Evolutionary conservation across 2,888 invertebrate genomes (phyloP).

Genomic region (Agrenia bidenticulata): DNA sequence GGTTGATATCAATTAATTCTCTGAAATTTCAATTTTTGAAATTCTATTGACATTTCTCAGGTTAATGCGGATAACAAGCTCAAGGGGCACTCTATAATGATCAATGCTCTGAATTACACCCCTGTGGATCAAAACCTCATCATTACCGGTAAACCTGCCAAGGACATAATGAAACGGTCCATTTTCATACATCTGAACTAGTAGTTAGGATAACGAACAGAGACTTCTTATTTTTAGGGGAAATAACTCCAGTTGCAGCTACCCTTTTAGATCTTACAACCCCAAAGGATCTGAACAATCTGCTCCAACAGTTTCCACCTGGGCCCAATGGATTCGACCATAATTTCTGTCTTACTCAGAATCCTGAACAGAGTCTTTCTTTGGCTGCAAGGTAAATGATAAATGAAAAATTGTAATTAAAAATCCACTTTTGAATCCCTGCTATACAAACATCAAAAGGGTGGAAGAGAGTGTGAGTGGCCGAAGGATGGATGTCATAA

Average conservation of each 20-base stretch:
- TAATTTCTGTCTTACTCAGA: slow-evolving; percentile 72
- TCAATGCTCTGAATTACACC: slow-evolving; percentile 77
- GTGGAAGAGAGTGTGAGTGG: slow-evolving; percentile 67
- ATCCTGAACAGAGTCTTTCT: slow-evolving; percentile 59
- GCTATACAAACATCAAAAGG: slow-evolving; percentile 66
- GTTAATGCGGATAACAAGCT: slow-evolving; percentile 64
- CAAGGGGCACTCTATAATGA: slow-evolving; percentile 68
- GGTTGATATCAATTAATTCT: neutral
- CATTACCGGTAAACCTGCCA: slow-evolving; percentile 73
- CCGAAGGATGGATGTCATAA: slow-evolving; percentile 68
- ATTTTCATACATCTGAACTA: too few species aligned
- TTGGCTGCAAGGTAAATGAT: slow-evolving; percentile 69
- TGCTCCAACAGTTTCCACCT: slow-evolving; percentile 66
- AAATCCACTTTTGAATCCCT: too few species aligned
- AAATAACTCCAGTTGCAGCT: slow-evolving; percentile 68
- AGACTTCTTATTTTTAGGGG: too few species aligned
- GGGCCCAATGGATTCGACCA: slow-evolving; percentile 71
- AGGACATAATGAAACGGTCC: too few species aligned
- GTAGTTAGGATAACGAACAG: too few species aligned
- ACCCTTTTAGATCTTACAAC: slow-evolving; percentile 73
- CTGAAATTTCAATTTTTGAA: neutral
- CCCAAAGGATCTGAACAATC: slow-evolving; percentile 63
- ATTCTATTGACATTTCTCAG: neutral
- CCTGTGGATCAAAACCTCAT: slow-evolving; percentile 69
- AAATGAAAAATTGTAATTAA: neutral